Evolutionary conservation across 2,797 vertebrate species (phyloP).

Genomic region (Sarcoramphus papa): DNA sequence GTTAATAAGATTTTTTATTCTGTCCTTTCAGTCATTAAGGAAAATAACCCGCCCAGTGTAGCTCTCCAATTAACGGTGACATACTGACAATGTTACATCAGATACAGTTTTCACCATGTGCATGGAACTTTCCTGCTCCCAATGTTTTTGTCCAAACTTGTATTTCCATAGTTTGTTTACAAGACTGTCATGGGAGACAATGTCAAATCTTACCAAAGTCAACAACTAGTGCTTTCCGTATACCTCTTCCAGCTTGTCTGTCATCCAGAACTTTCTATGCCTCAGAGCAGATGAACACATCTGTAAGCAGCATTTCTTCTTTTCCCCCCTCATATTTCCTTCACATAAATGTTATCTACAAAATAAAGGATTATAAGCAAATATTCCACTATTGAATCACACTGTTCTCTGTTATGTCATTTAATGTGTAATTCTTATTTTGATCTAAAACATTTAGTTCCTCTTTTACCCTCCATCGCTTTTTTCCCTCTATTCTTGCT

Average conservation of each 20-base stretch:
- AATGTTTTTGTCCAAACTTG: neutral
- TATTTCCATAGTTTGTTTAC: neutral
- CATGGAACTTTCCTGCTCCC: neutral
- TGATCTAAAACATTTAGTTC: neutral
- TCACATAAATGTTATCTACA: neutral
- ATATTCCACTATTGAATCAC: neutral
- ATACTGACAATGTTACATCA: neutral
- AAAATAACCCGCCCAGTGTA: neutral
- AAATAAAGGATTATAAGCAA: neutral
- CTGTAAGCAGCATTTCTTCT: neutral
- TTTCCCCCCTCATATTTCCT: accelerated
- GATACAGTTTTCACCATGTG: neutral
- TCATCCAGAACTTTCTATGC: neutral
- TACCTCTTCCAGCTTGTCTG: neutral
- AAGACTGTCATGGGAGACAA: neutral
- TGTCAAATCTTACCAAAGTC: neutral
- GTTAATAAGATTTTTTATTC: neutral
- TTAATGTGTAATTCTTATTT: neutral
- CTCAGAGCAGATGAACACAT: neutral
- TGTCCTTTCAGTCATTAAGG: neutral
- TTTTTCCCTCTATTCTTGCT: neutral
- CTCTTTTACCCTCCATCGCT: neutral
- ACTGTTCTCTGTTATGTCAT: neutral
- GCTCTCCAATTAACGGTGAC: neutral
- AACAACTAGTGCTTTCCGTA: neutral